Conservation (phyloP, 1,140 invertebrate species). For the Diploscapter pachys region DNA sequence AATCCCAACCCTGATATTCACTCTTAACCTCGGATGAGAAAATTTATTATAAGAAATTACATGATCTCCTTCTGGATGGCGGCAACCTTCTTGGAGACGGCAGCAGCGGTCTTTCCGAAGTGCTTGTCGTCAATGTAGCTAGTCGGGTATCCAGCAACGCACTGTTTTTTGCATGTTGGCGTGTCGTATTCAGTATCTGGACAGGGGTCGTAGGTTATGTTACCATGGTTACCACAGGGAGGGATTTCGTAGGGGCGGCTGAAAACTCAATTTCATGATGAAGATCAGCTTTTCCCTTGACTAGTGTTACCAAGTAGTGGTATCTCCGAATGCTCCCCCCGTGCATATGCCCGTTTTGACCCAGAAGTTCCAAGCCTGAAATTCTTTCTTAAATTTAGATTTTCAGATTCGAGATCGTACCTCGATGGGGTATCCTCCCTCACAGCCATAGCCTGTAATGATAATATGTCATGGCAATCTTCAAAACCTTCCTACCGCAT, state of each 20-base stretch:
- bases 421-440: conserved; percentile 74
- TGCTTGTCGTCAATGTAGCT: conserved; percentile 75
- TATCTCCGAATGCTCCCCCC: conserved; percentile 75
- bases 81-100: conserved; percentile 67
- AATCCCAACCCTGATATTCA: too few species aligned
- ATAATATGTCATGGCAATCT: too few species aligned
- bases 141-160: conserved; percentile 70
- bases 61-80: conserved; percentile 79
- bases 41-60: too few species aligned
- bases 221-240: conserved; percentile 77
- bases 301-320: conserved; percentile 70
- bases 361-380: conserved; percentile 82
- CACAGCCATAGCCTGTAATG: conserved; percentile 72
- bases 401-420: too few species aligned
- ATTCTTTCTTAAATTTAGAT: too few species aligned
- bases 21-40: too few species aligned
- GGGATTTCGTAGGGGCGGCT: conserved; percentile 79
- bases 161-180: conserved; percentile 73
- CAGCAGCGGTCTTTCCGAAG: conserved; percentile 72
- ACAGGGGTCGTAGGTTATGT: conserved; percentile 60
- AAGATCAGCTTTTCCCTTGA: too few species aligned
- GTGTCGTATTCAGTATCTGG: conserved; percentile 64
- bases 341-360: conserved; percentile 69
- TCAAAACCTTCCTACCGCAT: too few species aligned
- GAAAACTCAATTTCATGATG: conserved; percentile 51